Percentiles rank a stretch among this genome's conserved stretches.
Evolutionary conservation across 2,888 invertebrate species (phyloP).

Genomic region (Agrochola lychnidis): DNA sequence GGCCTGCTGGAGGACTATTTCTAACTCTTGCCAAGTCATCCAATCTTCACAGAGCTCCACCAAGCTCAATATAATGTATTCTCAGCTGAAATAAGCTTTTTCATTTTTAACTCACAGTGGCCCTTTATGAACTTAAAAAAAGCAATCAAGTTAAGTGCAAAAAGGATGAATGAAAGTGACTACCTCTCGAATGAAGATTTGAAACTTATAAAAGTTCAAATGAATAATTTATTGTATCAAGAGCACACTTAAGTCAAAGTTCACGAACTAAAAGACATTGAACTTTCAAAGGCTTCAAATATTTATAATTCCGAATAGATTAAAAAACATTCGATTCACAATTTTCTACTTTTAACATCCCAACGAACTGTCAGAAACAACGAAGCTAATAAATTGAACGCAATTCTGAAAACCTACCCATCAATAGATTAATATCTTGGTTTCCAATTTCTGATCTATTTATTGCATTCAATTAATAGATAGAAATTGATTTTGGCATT

Average conservation of each 20-base stretch:
- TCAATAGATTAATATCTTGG: not conserved
- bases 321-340: conserved; percentile 19
- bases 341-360: conserved; percentile 21
- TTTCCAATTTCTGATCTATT: conserved; percentile 14
- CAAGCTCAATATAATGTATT: conserved; percentile 19
- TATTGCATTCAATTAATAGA: conserved; percentile 1
- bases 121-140: conserved; percentile 13
- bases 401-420: conserved; percentile 1
- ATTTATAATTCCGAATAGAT: conserved; percentile 25
- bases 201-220: not conserved
- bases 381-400: conserved; percentile 29
- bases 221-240: conserved; percentile 19
- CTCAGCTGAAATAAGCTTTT: conserved; percentile 8
- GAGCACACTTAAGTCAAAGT: conserved; percentile 22
- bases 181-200: not conserved
- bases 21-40: conserved; percentile 4
- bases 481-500: not conserved
- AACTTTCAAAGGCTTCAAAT: conserved; percentile 21
- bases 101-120: conserved; percentile 15
- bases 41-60: conserved; percentile 15
- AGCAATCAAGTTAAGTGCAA: conserved; percentile 26
- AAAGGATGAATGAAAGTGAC: conserved; percentile 14
- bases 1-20: no score
- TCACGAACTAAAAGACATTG: conserved; percentile 32
- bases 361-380: conserved; percentile 30